phyloP scores from a whole-genome alignment of 2,113 vertebrate genomes.

The Oryzias javanicus region DNA sequence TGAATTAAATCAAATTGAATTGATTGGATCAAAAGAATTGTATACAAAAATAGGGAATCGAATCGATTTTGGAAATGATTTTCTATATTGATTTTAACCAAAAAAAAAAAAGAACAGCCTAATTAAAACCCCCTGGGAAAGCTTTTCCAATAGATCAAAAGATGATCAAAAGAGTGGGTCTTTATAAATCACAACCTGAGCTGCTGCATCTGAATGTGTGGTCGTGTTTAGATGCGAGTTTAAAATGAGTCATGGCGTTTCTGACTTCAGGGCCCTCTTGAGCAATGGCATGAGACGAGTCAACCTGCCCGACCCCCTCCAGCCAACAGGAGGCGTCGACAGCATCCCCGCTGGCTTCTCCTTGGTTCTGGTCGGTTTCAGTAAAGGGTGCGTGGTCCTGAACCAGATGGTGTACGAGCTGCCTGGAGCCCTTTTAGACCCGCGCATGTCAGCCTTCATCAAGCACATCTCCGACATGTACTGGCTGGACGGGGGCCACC shows the following conservation, averaged over 20 bases:
- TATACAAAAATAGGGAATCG: too few relatives aligned
- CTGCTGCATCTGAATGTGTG: background rate
- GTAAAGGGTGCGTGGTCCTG: slow-evolving; percentile 97
- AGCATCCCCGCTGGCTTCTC: slow-evolving; percentile 63
- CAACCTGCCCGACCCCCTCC: slow-evolving; percentile 74
- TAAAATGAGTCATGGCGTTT: background rate
- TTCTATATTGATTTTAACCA: too few relatives aligned
- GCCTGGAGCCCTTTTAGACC: slow-evolving; percentile 82
- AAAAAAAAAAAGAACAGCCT: too few relatives aligned
- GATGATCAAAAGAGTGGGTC: too few relatives aligned
- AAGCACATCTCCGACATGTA: slow-evolving; percentile 84
- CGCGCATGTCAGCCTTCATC: slow-evolving; percentile 79
- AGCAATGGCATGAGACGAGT: slow-evolving; percentile 85
- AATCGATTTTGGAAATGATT: too few relatives aligned
- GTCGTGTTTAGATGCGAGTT: background rate
- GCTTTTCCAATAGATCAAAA: too few relatives aligned
- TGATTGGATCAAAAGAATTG: too few relatives aligned
- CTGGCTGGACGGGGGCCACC: slow-evolving; percentile 97
- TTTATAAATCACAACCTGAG: background rate
- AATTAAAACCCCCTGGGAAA: too few relatives aligned
- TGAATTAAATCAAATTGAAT: too few relatives aligned
- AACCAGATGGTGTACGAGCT: slow-evolving; percentile 94
- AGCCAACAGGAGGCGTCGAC: slow-evolving; percentile 54
- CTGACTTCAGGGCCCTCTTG: slow-evolving; percentile 76
- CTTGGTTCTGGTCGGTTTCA: slow-evolving; percentile 91